Percentiles rank a stretch among this genome's conserved stretches.
These are phyloP conservation scores for Epizoanthus illoricatus DNA, from an alignment of 92 coral and sea anemone species.

Conservation along the genomic window DNA sequence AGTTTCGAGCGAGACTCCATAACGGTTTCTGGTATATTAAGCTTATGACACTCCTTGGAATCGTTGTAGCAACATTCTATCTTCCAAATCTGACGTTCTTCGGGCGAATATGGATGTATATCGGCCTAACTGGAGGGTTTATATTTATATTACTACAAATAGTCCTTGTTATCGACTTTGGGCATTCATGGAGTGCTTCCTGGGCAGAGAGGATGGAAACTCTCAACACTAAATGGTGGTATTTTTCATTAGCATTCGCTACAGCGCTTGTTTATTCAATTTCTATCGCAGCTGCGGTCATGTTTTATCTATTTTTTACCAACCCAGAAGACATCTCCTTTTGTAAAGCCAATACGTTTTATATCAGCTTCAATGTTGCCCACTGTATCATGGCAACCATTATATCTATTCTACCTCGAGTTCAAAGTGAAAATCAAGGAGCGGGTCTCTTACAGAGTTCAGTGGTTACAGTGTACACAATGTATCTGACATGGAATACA, in stretches of 20 bases:
- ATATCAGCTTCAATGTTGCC: conserved; percentile 91
- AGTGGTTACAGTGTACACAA: conserved; percentile 88
- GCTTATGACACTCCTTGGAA: conserved; percentile 68
- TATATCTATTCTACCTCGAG: conserved; percentile 83
- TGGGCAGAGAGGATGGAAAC: conserved; percentile 98
- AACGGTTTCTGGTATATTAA: conserved; percentile 96
- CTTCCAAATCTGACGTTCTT: conserved; percentile 69
- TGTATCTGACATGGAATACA: conserved; percentile 98
- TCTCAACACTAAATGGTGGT: conserved; percentile 89
- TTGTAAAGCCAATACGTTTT: conserved; percentile 91
- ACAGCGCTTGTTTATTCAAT: conserved; percentile 85
- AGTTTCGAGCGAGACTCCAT: conserved; percentile 88
- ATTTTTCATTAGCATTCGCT: conserved; percentile 86
- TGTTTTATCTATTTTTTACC: conserved; percentile 83
- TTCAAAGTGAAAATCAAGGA: conserved; percentile 86
- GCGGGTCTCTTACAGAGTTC: conserved; percentile 96
- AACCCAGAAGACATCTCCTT: conserved; percentile 79
- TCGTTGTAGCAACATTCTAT: conserved; percentile 72
- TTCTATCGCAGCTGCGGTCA: conserved; percentile 83
- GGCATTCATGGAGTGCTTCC: conserved; percentile 95
- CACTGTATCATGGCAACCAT: conserved; percentile 90
- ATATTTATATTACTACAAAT: conserved; percentile 87
- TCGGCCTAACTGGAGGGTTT: conserved; percentile 91
- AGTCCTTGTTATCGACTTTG: conserved; percentile 87
- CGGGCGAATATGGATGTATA: conserved; percentile 90